Base-by-base conservation (phyloP, 2,888 invertebrate species). In the Tetropium fuscum region DNA sequence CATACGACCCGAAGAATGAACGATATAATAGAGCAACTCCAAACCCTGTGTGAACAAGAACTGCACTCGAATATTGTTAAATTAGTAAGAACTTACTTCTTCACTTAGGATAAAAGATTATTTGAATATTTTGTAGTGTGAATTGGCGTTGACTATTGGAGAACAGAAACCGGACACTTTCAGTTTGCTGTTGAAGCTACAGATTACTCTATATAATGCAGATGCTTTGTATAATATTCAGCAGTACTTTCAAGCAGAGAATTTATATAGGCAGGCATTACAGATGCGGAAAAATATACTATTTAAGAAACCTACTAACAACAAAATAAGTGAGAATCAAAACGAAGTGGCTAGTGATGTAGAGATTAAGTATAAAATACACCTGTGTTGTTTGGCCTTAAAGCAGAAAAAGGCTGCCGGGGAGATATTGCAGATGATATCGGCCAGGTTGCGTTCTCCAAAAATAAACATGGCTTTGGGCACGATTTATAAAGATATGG, bases 401-500 rank as follows among this genome's bases (percentile, higher is more conserved):
- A 88, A 89, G 59, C 88, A 90, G 69, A 83, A 84, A 20, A 83
- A 85, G 61, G 87, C 89, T 77, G 93, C 85, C 2, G 76, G 84
- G 15, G 84, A 85, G 69, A 80, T 85, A n/a, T 73, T 86, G 18
- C 85, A 86, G 74, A 83, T 82, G 64, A 84, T 86, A 41, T 86
- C 89, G 15, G 87, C 86, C 0, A 89, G 90, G 74, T 86, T 87
- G 51, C 83, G 93, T 54, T 88, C 88, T 15, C 84, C 91, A 0
- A 90, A 90, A 78, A 86, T 93, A 2, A 91, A 93, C 74, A 88
- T 93, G 87, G 88, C 92, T 7, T 78, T 94, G 49, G 93, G 90
- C 3, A 88, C 89, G 76, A 83, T 93, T 67, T 90, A 90, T 69
- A 87, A 88, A 69, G 86, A 88, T 62, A 85, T 85, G 54, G 90